Base-by-base conservation (phyloP, 2,797 vertebrate species). In the Lacerta agilis region DNA sequence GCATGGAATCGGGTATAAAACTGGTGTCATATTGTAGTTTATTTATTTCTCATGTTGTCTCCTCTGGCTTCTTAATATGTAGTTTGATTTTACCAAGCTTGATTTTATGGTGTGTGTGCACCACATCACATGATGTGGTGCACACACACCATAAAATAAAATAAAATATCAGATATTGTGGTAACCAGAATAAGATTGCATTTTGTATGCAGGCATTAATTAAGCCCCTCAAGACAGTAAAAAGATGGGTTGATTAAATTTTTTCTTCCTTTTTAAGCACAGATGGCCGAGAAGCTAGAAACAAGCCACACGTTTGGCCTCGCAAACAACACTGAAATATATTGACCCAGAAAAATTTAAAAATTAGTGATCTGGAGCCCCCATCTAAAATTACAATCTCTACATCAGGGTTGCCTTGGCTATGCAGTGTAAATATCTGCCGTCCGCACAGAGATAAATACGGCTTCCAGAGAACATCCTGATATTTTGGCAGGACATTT, bases 401-500 rank as follows among this genome's bases (percentile, higher is more conserved):
- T 41, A 11, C 67, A 17, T 67, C 66, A 67, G 58, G 8, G n/a
- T 73, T 76, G 41, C 71, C 76, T 73, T 66, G 71, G 78, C 38
- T 33, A 17, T 55, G n/a, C 29, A 15, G 78, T 64, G n/a, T 5
- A 66, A 85, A 85, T 85, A 55, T 41, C 58, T 55, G 61, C 69
- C 25, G 27, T 67, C 80, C 61, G 18, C 83, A 89, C 15, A 45
- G 61, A 38, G 43, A 82, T 85, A 86, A 86, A 86, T 81, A 20
- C 27, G n/a, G 78, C 41, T 85, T 86, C 55, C 71, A 85, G 45
- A 85, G 45, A 93, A 87, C 80, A 76, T 89, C 71, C 49, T 38
- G 25, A 49, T 81, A 78, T 89, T 86, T 92, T 8, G 17, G 72
- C 87, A 90, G 92, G 96, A 91, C 93, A 92, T 87, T 80, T 6